phyloP scores from a whole-genome alignment of 64 coral and sea anemone genomes.

The Stichodactyla helianthus region DNA sequence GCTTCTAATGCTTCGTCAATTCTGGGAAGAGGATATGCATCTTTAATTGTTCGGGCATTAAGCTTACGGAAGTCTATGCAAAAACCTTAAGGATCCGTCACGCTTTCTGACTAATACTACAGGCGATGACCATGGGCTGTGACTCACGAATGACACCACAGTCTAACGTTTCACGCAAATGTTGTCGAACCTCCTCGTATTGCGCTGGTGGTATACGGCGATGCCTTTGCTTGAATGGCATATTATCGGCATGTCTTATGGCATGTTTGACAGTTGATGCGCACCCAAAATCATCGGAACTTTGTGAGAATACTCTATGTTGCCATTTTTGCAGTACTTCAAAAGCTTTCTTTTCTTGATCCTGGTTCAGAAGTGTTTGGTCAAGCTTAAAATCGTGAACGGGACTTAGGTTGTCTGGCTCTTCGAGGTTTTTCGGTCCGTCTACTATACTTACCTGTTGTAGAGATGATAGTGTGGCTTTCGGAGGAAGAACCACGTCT shows the following conservation, averaged over 20 bases:
- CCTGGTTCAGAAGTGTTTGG: background rate
- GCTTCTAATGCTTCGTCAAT: slow-evolving; percentile 42
- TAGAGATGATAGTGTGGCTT: background rate
- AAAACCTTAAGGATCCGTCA: slow-evolving; percentile 22
- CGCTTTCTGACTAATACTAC: background rate
- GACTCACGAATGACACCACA: slow-evolving; percentile 34
- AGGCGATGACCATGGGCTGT: slow-evolving; percentile 25
- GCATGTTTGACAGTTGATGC: slow-evolving; percentile 2
- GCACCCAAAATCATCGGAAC: background rate
- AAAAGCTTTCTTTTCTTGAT: background rate
- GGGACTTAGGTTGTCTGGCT: background rate
- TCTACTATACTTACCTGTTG: background rate
- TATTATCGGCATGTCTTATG: slow-evolving; percentile 6
- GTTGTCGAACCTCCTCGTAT: slow-evolving; percentile 22
- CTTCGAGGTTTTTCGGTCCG: background rate
- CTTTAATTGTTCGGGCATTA: slow-evolving; percentile 18
- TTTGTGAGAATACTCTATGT: background rate
- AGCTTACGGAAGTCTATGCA: slow-evolving; percentile 45
- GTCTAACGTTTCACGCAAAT: slow-evolving; percentile 5
- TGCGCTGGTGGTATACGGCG: slow-evolving; percentile 22
- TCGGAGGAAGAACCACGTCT: background rate
- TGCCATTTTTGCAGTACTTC: slow-evolving; percentile 6
- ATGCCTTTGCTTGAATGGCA: slow-evolving; percentile 19
- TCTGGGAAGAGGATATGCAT: slow-evolving; percentile 42
- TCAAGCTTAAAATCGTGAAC: background rate